phyloP scores from a whole-genome alignment of 2,113 vertebrate genomes.

The Mesembrinibis cayennensis region DNA sequence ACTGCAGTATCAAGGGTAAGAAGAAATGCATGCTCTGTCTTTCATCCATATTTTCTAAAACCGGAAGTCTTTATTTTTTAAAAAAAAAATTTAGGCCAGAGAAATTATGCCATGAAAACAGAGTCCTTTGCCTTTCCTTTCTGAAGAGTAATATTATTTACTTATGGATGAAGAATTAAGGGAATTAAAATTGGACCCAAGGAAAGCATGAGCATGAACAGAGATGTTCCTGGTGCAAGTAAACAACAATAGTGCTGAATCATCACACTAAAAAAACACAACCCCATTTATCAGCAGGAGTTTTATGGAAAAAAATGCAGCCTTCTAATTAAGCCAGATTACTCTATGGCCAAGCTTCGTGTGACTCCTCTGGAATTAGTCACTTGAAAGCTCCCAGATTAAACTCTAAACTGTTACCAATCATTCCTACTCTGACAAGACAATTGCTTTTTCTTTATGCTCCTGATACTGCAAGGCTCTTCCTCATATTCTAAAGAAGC shows the following conservation, averaged over 20 bases:
- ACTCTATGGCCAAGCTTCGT: neutral
- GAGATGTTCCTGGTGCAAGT: neutral
- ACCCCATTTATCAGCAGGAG: neutral
- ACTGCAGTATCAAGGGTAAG: constrained; percentile 20
- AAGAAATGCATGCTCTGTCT: neutral
- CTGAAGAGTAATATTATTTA: neutral
- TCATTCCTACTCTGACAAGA: neutral
- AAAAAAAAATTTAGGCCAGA: neutral
- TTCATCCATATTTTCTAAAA: neutral
- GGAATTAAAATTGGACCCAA: neutral
- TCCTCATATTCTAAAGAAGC: neutral
- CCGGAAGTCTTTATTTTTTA: neutral
- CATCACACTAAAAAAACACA: neutral
- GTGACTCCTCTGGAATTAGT: neutral
- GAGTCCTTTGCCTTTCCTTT: neutral
- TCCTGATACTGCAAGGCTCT: neutral
- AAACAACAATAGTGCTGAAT: neutral
- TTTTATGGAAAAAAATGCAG: neutral
- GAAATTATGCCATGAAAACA: neutral
- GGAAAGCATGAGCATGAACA: neutral
- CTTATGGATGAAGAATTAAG: neutral
- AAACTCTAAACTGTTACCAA: neutral
- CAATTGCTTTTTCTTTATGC: neutral
- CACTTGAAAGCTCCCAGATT: neutral
- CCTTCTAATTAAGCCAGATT: neutral